phyloP scores from a whole-genome alignment of 2,797 vertebrate genomes.

The Balearica regulorum region DNA sequence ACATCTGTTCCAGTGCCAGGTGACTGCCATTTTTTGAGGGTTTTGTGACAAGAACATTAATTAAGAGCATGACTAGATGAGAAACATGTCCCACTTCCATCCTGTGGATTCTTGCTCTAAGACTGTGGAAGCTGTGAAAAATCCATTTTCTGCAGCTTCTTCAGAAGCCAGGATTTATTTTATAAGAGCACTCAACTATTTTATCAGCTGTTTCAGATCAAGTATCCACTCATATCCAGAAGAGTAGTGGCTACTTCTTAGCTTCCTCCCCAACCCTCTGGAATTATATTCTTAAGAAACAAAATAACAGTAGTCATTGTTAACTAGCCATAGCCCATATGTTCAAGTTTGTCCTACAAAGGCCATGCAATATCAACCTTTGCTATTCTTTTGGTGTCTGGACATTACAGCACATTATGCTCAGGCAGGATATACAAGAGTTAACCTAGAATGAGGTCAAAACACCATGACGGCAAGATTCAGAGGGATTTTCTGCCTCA shows the following conservation, averaged over 20 bases:
- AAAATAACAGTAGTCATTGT: background rate
- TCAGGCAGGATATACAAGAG: background rate
- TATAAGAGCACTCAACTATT: conserved; percentile 3
- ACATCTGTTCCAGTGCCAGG: conserved; percentile 29
- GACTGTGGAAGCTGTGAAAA: conserved; percentile 34
- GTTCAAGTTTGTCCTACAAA: background rate
- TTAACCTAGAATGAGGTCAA: background rate
- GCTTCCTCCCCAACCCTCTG: background rate
- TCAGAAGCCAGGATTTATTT: conserved; percentile 54
- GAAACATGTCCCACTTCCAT: conserved; percentile 24
- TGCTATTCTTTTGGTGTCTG: conserved; percentile 1
- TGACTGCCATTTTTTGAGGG: conserved; percentile 25
- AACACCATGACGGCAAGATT: background rate
- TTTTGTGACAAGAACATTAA: conserved; percentile 13
- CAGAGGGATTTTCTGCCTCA: conserved; percentile 21
- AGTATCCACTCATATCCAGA: background rate
- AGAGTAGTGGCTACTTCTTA: background rate
- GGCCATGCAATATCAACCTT: conserved; percentile 35
- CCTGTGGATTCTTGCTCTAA: conserved; percentile 26
- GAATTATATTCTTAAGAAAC: background rate
- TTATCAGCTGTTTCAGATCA: conserved; percentile 57
- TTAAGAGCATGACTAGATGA: background rate
- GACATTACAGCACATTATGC: background rate
- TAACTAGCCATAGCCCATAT: background rate
- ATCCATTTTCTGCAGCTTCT: conserved; percentile 58